These are phyloP conservation scores for Drosophila murphyi DNA, from an alignment of 1,140 invertebrate genomes.

Conservation along the genomic window DNA sequence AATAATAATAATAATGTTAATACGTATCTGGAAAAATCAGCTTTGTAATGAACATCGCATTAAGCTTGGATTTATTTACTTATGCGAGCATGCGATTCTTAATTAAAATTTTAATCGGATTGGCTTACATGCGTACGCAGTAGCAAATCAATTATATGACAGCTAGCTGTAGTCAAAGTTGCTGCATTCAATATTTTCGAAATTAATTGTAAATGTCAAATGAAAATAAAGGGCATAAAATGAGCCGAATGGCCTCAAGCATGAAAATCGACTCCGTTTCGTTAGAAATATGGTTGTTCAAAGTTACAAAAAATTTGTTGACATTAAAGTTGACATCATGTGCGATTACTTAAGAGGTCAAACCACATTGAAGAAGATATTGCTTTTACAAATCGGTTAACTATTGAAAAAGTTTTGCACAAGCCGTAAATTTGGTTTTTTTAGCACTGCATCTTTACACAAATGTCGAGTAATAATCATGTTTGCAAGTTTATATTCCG, in stretches of 20 bases:
- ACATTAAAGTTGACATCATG: too few species aligned
- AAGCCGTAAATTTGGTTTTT: too few species aligned
- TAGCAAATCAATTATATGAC: background rate
- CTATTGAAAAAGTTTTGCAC: too few species aligned
- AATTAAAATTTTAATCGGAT: conserved; percentile 1
- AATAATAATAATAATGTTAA: background rate
- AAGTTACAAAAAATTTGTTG: background rate
- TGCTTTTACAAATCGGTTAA: too few species aligned
- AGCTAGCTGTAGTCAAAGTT: background rate
- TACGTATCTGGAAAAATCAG: background rate
- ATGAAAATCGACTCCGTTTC: background rate
- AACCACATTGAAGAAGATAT: too few species aligned
- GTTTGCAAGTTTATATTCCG: too few species aligned
- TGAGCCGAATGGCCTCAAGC: background rate
- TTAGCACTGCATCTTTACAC: too few species aligned
- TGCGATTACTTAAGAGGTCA: too few species aligned
- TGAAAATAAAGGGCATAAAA: background rate
- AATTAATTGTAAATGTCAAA: background rate
- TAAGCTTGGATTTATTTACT: background rate
- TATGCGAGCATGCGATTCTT: background rate
- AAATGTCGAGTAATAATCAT: too few species aligned
- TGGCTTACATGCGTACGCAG: background rate
- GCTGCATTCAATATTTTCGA: background rate
- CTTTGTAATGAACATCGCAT: background rate
- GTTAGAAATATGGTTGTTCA: background rate